Evolutionary conservation across 1,140 invertebrate species (phyloP).

Genomic region (Scaptodrosophila lebanonensis): DNA sequence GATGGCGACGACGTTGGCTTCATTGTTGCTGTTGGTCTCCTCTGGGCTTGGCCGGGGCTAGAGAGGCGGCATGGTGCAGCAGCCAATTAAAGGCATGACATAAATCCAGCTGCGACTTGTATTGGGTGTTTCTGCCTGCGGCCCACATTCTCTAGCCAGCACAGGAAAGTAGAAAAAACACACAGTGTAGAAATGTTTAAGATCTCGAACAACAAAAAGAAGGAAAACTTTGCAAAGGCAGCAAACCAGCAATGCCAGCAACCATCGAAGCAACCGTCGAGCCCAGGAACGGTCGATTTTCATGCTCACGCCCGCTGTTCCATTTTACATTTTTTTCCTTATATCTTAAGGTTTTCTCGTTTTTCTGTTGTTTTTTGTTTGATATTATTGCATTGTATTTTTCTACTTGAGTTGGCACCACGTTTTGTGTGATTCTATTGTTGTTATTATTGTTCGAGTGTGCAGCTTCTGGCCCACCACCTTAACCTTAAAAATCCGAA

Average conservation of each 20-base stretch:
- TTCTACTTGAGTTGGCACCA: constrained; percentile 73
- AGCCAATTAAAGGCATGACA: constrained; percentile 77
- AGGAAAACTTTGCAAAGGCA: constrained; percentile 38
- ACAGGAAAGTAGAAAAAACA: constrained; percentile 38
- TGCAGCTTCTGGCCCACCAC: constrained; percentile 27
- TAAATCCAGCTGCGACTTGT: constrained; percentile 77
- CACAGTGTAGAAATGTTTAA: constrained; percentile 67
- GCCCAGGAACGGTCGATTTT: constrained; percentile 47
- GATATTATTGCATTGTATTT: constrained; percentile 72
- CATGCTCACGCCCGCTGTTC: constrained; percentile 68
- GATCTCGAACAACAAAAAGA: constrained; percentile 34
- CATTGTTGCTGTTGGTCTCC: constrained; percentile 39
- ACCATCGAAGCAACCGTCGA: constrained; percentile 25
- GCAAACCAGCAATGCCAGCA: constrained; percentile 22
- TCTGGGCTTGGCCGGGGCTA: not conserved
- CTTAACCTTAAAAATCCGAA: not conserved
- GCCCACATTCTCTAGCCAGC: constrained; percentile 62
- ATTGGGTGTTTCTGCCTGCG: constrained; percentile 77
- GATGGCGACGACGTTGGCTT: constrained; percentile 38
- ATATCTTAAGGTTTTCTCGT: constrained; percentile 18
- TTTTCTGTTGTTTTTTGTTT: constrained; percentile 21
- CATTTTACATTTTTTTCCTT: constrained; percentile 49
- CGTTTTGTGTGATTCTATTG: constrained; percentile 22
- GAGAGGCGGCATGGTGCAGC: constrained; percentile 49
- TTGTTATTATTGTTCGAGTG: constrained; percentile 31